These are phyloP conservation scores for Nyctibius bracteatus DNA, from an alignment of 2,113 vertebrate species.

Conservation along the genomic window DNA sequence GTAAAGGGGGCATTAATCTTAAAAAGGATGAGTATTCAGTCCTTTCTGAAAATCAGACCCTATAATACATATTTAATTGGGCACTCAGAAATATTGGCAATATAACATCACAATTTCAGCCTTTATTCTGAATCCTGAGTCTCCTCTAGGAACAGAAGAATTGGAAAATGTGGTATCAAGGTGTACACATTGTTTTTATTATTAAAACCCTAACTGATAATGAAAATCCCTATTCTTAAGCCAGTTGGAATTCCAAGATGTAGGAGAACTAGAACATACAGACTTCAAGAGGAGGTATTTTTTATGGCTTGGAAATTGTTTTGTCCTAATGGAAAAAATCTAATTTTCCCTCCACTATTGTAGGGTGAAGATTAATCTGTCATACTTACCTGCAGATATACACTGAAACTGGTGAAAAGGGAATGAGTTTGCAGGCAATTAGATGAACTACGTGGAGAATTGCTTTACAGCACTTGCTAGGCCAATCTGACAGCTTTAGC, in stretches of 20 bases:
- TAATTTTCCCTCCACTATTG: not conserved
- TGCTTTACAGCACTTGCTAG: not conserved
- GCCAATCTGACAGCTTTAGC: not conserved
- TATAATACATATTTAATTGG: not conserved
- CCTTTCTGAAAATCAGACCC: not conserved
- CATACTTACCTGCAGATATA: not conserved
- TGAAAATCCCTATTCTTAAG: not conserved
- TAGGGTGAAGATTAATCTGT: not conserved
- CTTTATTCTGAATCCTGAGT: not conserved
- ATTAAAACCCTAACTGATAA: not conserved
- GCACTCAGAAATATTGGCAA: not conserved
- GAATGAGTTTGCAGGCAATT: not conserved
- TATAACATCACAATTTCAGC: not conserved
- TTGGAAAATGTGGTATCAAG: not conserved
- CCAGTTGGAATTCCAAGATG: not conserved
- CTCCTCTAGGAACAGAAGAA: not conserved
- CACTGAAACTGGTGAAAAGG: not conserved
- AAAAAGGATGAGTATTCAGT: not conserved
- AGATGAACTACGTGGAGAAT: not conserved
- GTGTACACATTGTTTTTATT: not conserved
- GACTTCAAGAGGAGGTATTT: not conserved
- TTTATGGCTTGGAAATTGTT: not conserved
- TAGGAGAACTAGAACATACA: not conserved
- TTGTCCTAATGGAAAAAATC: not conserved
- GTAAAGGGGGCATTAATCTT: not conserved